Percentiles rank a stretch among this genome's conserved stretches.
Evolutionary conservation across 2,113 vertebrate species (phyloP).

Genomic region (Spheniscus mendiculus): DNA sequence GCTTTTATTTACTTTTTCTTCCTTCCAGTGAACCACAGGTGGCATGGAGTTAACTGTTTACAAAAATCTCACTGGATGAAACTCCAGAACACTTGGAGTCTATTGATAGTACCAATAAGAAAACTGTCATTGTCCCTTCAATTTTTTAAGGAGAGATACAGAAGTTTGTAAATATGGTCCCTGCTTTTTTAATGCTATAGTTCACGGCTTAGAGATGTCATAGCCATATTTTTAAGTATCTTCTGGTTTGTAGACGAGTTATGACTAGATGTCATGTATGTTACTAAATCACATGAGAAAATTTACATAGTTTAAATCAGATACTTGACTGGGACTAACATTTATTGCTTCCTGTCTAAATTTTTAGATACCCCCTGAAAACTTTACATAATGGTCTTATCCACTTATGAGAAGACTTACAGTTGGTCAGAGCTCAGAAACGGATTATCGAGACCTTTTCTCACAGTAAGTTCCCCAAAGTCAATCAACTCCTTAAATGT

Average conservation of each 20-base stretch:
- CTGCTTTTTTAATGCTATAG: not conserved
- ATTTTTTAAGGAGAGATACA: not conserved
- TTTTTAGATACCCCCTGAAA: not conserved
- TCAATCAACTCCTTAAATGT: not conserved
- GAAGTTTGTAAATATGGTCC: not conserved
- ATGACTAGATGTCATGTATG: rapidly evolving
- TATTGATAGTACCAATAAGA: not conserved
- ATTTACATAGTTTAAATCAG: not conserved
- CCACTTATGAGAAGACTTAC: not conserved
- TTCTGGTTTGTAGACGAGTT: not conserved
- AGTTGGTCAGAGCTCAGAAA: not conserved
- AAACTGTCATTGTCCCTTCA: not conserved
- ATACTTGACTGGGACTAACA: not conserved
- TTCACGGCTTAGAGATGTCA: not conserved
- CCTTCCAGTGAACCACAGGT: not conserved
- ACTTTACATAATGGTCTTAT: not conserved
- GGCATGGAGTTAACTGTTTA: not conserved
- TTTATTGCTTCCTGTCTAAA: not conserved
- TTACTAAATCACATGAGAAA: not conserved
- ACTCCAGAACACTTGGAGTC: not conserved
- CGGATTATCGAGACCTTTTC: not conserved
- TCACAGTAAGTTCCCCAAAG: not conserved
- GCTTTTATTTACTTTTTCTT: not conserved
- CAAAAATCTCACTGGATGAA: not conserved
- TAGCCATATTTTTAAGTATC: not conserved